These are phyloP conservation scores for Leucoraja ocellata DNA, from an alignment of 2,797 vertebrate genomes.

Conservation along the genomic window DNA sequence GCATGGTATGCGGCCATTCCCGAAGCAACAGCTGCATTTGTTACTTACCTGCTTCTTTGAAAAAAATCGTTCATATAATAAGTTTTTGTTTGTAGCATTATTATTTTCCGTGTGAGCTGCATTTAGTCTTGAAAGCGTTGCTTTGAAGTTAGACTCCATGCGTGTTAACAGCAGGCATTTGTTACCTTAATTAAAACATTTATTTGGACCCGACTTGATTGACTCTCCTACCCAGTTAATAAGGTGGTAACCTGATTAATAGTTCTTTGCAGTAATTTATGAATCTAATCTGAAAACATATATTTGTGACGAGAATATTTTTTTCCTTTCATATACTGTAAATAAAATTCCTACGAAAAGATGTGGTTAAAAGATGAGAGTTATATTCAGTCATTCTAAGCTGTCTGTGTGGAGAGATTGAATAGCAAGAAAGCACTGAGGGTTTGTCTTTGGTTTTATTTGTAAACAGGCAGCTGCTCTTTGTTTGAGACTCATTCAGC, in stretches of 20 bases:
- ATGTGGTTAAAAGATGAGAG: not conserved
- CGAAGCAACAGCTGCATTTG: too few relatives aligned
- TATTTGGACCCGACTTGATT: not conserved
- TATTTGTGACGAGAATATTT: not conserved
- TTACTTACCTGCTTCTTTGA: not conserved
- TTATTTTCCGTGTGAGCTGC: not conserved
- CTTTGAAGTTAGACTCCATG: not conserved
- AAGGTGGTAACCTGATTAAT: not conserved
- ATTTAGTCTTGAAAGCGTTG: not conserved
- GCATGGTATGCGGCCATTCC: too few relatives aligned
- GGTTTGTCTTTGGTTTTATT: not conserved
- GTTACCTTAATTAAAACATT: not conserved
- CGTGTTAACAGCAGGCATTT: not conserved
- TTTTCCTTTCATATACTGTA: not conserved
- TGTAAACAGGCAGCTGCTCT: constrained; percentile 5
- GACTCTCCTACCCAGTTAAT: not conserved
- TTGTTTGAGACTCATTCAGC: constrained; percentile 7
- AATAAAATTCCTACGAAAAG: not conserved
- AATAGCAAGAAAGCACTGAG: not conserved
- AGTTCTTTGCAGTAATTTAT: not conserved
- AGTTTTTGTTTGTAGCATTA: not conserved
- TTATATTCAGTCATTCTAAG: not conserved
- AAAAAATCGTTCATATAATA: not conserved
- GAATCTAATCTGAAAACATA: not conserved
- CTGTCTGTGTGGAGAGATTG: not conserved